Conservation (phyloP, 2,113 vertebrate genomes). For the Danio rerio region DNA sequence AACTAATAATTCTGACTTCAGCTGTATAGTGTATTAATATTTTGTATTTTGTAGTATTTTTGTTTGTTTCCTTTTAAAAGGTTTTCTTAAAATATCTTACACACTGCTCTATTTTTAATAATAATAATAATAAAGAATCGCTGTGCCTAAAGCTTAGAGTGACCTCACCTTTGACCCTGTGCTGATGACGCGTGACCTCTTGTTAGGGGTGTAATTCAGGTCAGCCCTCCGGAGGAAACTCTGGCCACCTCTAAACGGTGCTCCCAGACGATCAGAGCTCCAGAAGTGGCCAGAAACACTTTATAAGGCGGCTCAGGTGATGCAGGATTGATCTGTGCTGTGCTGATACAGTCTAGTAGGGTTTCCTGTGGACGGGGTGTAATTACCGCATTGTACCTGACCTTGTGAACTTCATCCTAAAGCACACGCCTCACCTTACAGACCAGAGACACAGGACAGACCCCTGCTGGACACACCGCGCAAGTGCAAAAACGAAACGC, state of each 20-base stretch:
- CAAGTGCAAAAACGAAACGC: not conserved
- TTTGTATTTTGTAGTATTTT: too few species aligned
- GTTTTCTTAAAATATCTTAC: too few species aligned
- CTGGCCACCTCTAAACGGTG: not conserved
- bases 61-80: too few species aligned
- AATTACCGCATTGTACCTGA: slow-evolving; percentile 43
- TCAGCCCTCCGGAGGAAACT: not conserved
- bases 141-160: not conserved
- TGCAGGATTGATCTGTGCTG: slow-evolving; percentile 12
- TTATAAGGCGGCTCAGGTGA: slow-evolving; percentile 19
- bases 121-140: not conserved
- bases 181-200: not conserved
- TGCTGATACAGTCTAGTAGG: slow-evolving; percentile 14
- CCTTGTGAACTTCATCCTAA: slow-evolving; percentile 50
- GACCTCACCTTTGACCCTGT: slow-evolving; percentile 2
- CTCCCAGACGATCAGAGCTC: not conserved
- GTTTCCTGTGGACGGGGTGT: slow-evolving; percentile 28
- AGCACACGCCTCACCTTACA: slow-evolving; percentile 28
- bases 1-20: too few species aligned
- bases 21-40: too few species aligned
- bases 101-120: too few species aligned
- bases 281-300: not conserved
- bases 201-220: not conserved
- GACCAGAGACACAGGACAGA: slow-evolving; percentile 47
- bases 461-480: slow-evolving; percentile 52